These are phyloP conservation scores for Myiagra hebetior DNA, from an alignment of 2,113 vertebrate genomes.

Conservation along the genomic window DNA sequence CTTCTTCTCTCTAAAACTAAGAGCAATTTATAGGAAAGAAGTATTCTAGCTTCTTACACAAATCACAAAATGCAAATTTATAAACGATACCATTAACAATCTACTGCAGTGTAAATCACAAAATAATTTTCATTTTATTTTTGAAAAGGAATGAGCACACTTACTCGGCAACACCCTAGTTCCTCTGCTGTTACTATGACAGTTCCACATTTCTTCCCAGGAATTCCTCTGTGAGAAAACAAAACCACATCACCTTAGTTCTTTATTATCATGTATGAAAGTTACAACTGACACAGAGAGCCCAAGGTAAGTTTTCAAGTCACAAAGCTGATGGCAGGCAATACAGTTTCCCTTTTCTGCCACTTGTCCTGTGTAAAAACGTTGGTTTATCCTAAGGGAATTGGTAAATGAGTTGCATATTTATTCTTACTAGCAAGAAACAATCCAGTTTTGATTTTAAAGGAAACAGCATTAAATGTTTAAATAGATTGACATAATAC, in stretches of 20 bases:
- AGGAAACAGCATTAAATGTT: background rate
- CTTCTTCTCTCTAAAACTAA: background rate
- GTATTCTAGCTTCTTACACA: background rate
- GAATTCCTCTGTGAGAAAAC: slow-evolving; percentile 86
- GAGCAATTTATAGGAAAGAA: background rate
- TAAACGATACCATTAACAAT: background rate
- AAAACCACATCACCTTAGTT: background rate
- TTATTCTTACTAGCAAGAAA: background rate
- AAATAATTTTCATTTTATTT: background rate
- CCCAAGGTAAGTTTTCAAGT: background rate
- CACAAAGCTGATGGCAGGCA: background rate
- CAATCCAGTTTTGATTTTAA: background rate
- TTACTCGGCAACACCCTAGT: slow-evolving; percentile 93
- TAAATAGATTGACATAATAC: background rate
- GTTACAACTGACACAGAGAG: background rate
- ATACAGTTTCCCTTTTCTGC: background rate
- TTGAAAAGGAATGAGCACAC: slow-evolving; percentile 25
- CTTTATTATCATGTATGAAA: background rate
- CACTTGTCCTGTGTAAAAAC: background rate
- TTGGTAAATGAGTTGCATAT: background rate
- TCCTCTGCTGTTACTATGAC: slow-evolving; percentile 95
- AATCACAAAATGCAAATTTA: background rate
- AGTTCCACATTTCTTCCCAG: slow-evolving; percentile 92
- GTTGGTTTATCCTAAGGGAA: background rate
- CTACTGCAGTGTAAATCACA: background rate